Evolutionary conservation across 1,140 invertebrate genomes (phyloP).

Genomic region (Panulirus ornatus): DNA sequence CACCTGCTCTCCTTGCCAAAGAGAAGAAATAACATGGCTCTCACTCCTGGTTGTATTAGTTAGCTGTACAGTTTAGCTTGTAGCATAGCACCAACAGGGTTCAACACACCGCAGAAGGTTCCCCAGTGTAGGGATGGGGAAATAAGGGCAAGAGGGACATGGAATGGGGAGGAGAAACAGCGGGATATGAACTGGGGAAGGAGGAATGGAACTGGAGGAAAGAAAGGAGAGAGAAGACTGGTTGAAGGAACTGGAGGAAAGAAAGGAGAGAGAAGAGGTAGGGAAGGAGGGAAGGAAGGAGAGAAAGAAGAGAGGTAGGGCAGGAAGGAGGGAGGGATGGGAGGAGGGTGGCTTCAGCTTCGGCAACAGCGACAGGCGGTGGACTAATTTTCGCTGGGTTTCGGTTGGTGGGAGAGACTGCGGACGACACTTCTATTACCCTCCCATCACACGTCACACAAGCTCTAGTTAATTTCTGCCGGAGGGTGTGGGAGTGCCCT

Average conservation of each 20-base stretch:
- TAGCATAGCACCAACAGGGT: no score
- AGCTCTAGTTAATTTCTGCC: conserved; percentile 69
- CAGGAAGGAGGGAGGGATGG: background rate
- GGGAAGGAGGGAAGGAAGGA: background rate
- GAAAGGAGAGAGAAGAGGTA: conserved; percentile 10
- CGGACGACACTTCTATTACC: conserved; percentile 70
- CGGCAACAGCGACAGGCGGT: conserved; percentile 33
- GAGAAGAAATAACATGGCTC: no score
- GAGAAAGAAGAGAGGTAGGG: conserved; percentile 37
- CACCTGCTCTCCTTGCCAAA: no score
- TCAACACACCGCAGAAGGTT: no score
- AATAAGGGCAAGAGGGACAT: background rate
- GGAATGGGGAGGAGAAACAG: background rate
- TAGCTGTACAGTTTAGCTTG: no score
- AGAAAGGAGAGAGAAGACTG: conserved; percentile 3
- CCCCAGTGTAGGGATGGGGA: no score
- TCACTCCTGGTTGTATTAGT: no score
- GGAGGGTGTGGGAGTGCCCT: conserved; percentile 9
- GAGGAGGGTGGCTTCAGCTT: conserved; percentile 19
- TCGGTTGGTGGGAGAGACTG: conserved; percentile 64
- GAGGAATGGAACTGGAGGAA: background rate
- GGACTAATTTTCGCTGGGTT: conserved; percentile 69
- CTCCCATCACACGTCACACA: conserved; percentile 66
- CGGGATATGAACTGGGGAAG: background rate
- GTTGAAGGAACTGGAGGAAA: conserved; percentile 8